Conservation (phyloP, 2,797 vertebrate species). For the Vultur gryphus region DNA sequence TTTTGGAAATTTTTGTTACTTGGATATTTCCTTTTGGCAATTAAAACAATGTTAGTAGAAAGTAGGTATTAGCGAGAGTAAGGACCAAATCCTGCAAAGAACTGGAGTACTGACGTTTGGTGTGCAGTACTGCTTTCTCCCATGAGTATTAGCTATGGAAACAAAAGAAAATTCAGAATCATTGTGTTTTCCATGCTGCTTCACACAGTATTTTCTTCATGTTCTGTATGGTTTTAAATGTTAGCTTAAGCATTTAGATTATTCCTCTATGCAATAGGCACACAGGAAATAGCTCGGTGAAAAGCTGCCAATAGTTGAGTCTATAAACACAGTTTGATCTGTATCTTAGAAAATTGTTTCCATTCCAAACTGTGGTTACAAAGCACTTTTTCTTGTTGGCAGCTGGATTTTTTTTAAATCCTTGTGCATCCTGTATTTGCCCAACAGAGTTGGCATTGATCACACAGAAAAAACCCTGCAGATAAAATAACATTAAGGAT, state of each 20-base stretch:
- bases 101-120: background rate
- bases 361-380: slow-evolving; percentile 64
- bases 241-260: slow-evolving; percentile 62
- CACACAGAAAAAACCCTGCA: background rate
- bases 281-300: slow-evolving; percentile 67
- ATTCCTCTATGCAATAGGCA: slow-evolving; percentile 54
- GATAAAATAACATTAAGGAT: slow-evolving; percentile 44
- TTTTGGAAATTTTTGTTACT: background rate
- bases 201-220: slow-evolving; percentile 40
- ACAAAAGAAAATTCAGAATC: slow-evolving; percentile 37
- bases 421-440: slow-evolving; percentile 20
- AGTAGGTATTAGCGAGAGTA: background rate
- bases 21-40: background rate
- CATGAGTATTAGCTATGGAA: background rate
- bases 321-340: slow-evolving; percentile 73
- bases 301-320: slow-evolving; percentile 62
- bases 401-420: slow-evolving; percentile 30
- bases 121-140: background rate
- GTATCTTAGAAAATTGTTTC: slow-evolving; percentile 71
- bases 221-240: slow-evolving; percentile 39
- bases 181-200: slow-evolving; percentile 9
- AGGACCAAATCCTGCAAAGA: background rate
- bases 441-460: slow-evolving; percentile 38
- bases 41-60: background rate
- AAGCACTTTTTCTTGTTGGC: slow-evolving; percentile 66